A percentile compares a stretch with the other conserved stretches of the same genome.
Evolutionary conservation across 2,113 vertebrate genomes (phyloP).

Genomic region (Bufo gargarizans): DNA sequence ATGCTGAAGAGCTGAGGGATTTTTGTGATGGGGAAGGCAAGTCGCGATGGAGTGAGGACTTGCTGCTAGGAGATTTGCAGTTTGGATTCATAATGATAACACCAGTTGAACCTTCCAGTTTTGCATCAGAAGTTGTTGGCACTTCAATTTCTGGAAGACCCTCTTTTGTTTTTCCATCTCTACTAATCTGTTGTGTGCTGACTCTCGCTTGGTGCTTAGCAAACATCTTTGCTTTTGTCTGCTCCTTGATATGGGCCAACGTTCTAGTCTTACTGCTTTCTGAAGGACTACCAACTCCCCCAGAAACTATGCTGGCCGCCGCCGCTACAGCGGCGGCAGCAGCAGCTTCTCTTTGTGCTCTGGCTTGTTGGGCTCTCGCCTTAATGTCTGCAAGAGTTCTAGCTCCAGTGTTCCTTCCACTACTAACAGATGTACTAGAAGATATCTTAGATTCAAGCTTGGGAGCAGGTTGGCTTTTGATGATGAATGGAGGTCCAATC

Average conservation of each 20-base stretch:
- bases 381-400: slow-evolving; percentile 86
- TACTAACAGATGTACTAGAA: slow-evolving; percentile 67
- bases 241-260: slow-evolving; percentile 82
- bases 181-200: slow-evolving; percentile 74
- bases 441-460: slow-evolving; percentile 77
- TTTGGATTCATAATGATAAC: slow-evolving; percentile 85
- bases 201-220: slow-evolving; percentile 81
- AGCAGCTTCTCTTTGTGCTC: slow-evolving; percentile 82
- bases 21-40: slow-evolving; percentile 68
- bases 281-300: slow-evolving; percentile 75
- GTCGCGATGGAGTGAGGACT: slow-evolving; percentile 74
- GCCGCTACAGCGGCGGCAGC: slow-evolving; percentile 79
- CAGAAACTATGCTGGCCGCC: slow-evolving; percentile 77
- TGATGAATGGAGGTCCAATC: slow-evolving; percentile 82
- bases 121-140: slow-evolving; percentile 68
- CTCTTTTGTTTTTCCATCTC: slow-evolving; percentile 77
- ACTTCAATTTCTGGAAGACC: slow-evolving; percentile 68
- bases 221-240: slow-evolving; percentile 83
- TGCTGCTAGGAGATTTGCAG: slow-evolving; percentile 81
- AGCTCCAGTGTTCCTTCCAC: slow-evolving; percentile 81
- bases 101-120: slow-evolving; percentile 78
- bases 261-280: slow-evolving; percentile 80
- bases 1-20: slow-evolving; percentile 68
- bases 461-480: slow-evolving; percentile 81
- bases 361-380: slow-evolving; percentile 82